Base-by-base conservation (phyloP, 2,888 invertebrate genomes). In the Teleogryllus oceanicus region DNA sequence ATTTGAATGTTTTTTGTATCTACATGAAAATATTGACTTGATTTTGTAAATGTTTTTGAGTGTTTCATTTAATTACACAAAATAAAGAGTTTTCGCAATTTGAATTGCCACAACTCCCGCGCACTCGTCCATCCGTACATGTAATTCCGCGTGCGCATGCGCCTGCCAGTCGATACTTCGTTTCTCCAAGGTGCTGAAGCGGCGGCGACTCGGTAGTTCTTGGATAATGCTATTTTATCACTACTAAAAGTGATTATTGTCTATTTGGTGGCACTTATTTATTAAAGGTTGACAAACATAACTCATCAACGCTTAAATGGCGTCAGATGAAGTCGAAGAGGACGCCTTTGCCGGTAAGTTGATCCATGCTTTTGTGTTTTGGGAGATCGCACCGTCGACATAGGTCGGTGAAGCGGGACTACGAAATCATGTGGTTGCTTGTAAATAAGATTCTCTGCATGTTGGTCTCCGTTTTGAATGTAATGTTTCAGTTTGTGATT, bases 321-420 rank as follows among this genome's bases (percentile, higher is more conserved):
- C 94, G 88, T 95, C 95, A 83, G 95, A 95, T 86, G 95, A 95
- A 86, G 95, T 95, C 89, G 92, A 94, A 87, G 95, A 95, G 86
- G 95, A 94, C 87, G 93, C 92, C 87, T 93, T 92, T 87, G 94
- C 94, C 90, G 95, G 95, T 95, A 90, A 94, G 92, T 88, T 85
- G 85, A 84, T 84, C 84, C 83, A 83, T 83, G 85, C 85, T 85
- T 84, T 84, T 83, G 84, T 83, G 83, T 83, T 84, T 84, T 85
- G 84, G 83, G 84, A 85, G 85, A 84, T 80, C 76, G 76, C 50
- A 74, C 79, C 79, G 77, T 79, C 77, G 79, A 74, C 80, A 74
- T 78, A 77, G 80, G 84, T 84, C 85, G 85, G 85, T 85, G 85
- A 81, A 83, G 83, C 83, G 83, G 83, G 83, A 85, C 84, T 86